Evolutionary conservation across 2,113 vertebrate species (phyloP), one percentile per base, ranked within the genome.

Genomic region (Odocoileus virginianus): DNA sequence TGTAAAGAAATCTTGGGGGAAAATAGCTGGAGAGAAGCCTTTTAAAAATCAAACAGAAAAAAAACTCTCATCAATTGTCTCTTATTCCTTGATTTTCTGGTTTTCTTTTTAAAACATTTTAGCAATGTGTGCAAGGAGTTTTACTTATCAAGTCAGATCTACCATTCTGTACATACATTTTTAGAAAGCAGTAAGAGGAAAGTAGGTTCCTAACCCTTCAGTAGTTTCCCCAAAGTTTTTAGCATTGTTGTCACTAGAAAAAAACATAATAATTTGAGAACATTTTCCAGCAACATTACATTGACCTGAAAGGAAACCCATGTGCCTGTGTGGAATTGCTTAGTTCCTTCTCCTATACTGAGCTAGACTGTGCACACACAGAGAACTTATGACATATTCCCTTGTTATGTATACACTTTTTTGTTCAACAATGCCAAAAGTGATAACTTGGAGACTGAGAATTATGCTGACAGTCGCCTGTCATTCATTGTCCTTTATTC

Each of bases 401-500:
- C 97, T 98, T 96, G 78, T 98, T 98, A 98, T 90, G 95, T 91
- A 8, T 17, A 52, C 78, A 91, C 25, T 64, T 98, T 96, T 95
- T 93, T 84, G 98, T 98, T 97, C 92, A 98, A 99, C 97, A 98
- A 98, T 98, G 97, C 89, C 95, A 91, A 98, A 99, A 98, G 91
- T 99, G 98, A 98, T 99, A 99, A 99, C 98, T 98, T 98, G 97
- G 96, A 94, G 98, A 98, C 97, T 94, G 64, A 98, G 98, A 98
- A 98, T 98, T 98, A 98, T 98, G 91, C 89, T 99, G 98, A 99
- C 98, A 99, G 99, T 99, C 99, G 99, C 99, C 98, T 99, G 99
- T 99, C 99, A 99, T 98, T 99, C 99, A 99, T 97, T 98, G 98
- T 99, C 98, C 98, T 98, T 99, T 99, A 98, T 98, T 98, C 98